Base-by-base conservation (phyloP, 2,888 invertebrate species). In the Blastobasis adustella region DNA sequence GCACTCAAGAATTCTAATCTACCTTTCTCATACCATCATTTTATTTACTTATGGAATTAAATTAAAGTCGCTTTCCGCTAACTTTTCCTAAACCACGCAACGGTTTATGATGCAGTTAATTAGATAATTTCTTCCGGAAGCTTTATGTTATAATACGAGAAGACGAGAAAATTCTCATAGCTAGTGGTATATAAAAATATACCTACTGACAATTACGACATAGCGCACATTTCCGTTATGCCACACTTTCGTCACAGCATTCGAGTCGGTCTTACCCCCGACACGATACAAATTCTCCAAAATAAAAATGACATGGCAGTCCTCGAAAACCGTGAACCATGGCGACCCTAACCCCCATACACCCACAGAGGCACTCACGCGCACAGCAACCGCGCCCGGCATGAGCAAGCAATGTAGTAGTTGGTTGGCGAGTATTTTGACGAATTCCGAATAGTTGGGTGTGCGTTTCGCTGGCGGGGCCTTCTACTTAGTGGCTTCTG, bases 341-440 rank as follows among this genome's bases (percentile, higher is more conserved):
- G 23, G 23, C 23, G 23, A 1, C 23, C 23, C 23, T 23, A 23
- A 23, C 23, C 23, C 23, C 23, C 23, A 43, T 10, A 43, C n/a
- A 10, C 10, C n/a, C 43, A 10, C 46, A 37, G 8, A n/a, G 37
- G 50, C 23, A 49, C 49, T 36, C 54, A 66, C 68, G 39, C 73
- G 65, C 71, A 72, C 71, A 66, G 37, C 23, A 23, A 23, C 23
- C 23, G 49, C 52, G 46, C 49, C 51, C 10, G 43, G 9, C 39
- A 50, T 76, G 79, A 82, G 75, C 73, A 66, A 71, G 79, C 79
- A 82, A 82, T 83, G 82, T 83, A 83, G 80, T 79, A 73, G 81
- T 76, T 69, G 66, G 74, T 68, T 73, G 77, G 70, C 76, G 76
- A 79, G 78, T 83, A 84, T 85, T 86, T 85, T 86, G 85, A 86